These are phyloP conservation scores for Myotis davidii DNA, from an alignment of 2,113 vertebrate species.

Conservation along the genomic window DNA sequence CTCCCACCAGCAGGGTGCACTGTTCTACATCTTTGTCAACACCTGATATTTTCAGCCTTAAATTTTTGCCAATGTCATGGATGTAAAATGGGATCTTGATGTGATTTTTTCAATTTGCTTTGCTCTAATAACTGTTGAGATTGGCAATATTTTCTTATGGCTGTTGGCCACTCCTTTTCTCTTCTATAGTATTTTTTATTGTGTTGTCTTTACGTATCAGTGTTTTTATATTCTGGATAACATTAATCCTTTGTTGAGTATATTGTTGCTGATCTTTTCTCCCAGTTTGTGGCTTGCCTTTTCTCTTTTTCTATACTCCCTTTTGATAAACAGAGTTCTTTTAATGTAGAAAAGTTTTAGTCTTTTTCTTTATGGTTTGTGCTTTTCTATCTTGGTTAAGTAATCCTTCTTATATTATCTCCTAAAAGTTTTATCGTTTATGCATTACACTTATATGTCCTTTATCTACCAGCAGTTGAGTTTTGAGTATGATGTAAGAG, in stretches of 20 bases:
- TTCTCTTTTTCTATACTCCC: background rate
- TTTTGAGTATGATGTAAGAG: background rate
- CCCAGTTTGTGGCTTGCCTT: background rate
- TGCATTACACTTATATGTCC: background rate
- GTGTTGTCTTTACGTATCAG: background rate
- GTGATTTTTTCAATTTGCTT: slow-evolving; percentile 32
- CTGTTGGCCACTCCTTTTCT: background rate
- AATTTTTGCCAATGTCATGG: background rate
- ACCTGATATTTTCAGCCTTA: background rate
- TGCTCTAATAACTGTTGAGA: background rate
- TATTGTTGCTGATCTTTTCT: background rate
- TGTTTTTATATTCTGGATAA: background rate
- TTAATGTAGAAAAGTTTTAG: slow-evolving; percentile 4
- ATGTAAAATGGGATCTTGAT: background rate
- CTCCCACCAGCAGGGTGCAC: slow-evolving; percentile 31
- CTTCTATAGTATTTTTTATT: slow-evolving; percentile 23
- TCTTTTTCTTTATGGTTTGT: background rate
- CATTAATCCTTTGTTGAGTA: background rate
- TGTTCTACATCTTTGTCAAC: slow-evolving; percentile 32
- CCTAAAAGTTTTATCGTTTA: background rate
- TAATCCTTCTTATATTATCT: background rate
- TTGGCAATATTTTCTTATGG: background rate
- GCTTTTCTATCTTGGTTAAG: slow-evolving; percentile 3
- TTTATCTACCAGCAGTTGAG: background rate
- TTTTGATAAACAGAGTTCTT: background rate